Conservation (phyloP, 2,797 vertebrate species). For the Lerista edwardsae region DNA sequence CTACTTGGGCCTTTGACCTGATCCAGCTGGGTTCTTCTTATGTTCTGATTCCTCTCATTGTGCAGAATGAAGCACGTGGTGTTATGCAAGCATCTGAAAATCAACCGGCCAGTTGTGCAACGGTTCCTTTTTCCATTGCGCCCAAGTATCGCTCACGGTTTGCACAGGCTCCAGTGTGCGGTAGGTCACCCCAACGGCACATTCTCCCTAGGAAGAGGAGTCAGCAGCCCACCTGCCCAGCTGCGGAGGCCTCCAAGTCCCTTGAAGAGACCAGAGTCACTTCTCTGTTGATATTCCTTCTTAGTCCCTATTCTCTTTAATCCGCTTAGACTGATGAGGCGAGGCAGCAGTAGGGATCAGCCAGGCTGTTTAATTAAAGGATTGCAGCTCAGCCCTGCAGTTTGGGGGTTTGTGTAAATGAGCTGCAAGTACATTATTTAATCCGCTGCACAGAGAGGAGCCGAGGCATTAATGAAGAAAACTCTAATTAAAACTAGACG, state of each 20-base stretch:
- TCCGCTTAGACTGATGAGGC: constrained; percentile 69
- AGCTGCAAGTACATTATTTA: constrained; percentile 71
- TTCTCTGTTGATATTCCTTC: constrained; percentile 64
- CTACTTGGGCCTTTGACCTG: no score
- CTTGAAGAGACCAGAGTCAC: constrained; percentile 64
- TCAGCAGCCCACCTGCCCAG: constrained; percentile 17
- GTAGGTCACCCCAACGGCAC: not conserved
- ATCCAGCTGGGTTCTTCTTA: no score
- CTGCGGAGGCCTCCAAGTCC: constrained; percentile 43
- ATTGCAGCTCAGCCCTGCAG: constrained; percentile 65
- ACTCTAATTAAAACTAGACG: constrained; percentile 76
- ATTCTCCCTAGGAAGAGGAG: constrained; percentile 29
- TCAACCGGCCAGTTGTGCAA: not conserved
- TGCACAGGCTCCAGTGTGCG: constrained; percentile 24
- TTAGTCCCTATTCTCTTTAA: constrained; percentile 70
- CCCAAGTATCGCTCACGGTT: not conserved
- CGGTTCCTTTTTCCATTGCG: not conserved
- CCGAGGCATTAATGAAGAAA: constrained; percentile 73
- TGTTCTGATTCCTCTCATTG: no score
- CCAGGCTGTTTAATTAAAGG: constrained; percentile 70
- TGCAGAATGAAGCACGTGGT: not conserved
- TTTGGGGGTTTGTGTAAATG: constrained; percentile 71
- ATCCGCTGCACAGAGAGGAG: constrained; percentile 66
- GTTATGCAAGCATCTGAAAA: not conserved
- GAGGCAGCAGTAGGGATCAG: constrained; percentile 61